Base-by-base conservation (phyloP, 2,113 vertebrate genomes). In the Scomber colias region DNA sequence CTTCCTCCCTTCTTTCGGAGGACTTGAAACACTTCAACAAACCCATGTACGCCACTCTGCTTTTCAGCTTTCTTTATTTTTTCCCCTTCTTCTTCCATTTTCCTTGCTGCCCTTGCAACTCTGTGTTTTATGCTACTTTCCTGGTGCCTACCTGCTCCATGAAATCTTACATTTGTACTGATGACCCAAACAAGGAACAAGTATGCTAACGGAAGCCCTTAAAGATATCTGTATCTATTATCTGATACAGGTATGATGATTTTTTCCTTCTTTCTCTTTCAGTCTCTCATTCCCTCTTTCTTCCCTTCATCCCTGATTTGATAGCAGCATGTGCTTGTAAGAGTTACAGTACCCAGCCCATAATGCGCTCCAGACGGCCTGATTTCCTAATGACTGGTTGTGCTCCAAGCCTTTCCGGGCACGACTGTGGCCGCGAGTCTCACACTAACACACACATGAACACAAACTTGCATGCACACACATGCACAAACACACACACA, bases 301-400 rank as follows among this genome's bases (percentile, higher is more conserved):
- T 75, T 66, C 60, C 64, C 71, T 53, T 84, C 66, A 70, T 88
- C 86, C 74, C 71, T 87, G 82, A 87, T 91, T 91, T 93, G 92
- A 94, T 92, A 92, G 89, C 82, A 94, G 90, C 88, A 85, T 92
- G 78, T 88, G 88, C 92, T 90, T 92, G 92, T 94, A 93, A 92
- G 92, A 92, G 88, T 93, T 93, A 90, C 92, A 91, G 93, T 93
- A 94, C 93, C 92, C 90, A 83, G 86, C 83, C 88, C 87, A 71
- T 95, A 96, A 96, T 95, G 92, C 90, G 79, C 92, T 94, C 94
- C 95, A 96, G 95, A 96, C 93, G 86, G 90, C 87, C 85, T 87
- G 83, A 94, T 94, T 95, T 93, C 94, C 93, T 96, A 95, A 95
- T 95, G 94, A 95, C 95, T 93, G 83, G 91, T 93, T 94, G 85